A percentile compares a stretch with the other conserved stretches of the same genome.
These are phyloP conservation scores for Xylota segnis DNA, from an alignment of 2,888 invertebrate species.

Conservation along the genomic window DNA sequence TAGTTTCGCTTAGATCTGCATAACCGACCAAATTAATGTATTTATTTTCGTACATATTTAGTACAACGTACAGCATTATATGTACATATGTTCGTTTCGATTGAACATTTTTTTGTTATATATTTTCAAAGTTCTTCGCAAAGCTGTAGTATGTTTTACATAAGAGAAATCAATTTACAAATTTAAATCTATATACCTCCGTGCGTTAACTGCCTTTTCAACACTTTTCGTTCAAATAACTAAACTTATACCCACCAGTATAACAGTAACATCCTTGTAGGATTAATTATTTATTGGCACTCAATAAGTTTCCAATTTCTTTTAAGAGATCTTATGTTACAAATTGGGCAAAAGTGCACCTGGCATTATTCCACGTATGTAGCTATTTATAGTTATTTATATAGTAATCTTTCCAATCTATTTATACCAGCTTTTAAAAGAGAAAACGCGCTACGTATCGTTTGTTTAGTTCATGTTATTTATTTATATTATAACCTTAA, in stretches of 20 bases:
- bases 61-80: too few species aligned
- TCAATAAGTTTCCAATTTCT: constrained; percentile 3
- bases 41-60: too few species aligned
- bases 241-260: not conserved
- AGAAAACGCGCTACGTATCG: not conserved
- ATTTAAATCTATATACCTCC: too few species aligned
- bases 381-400: constrained; percentile 9
- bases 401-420: not conserved
- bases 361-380: constrained; percentile 6
- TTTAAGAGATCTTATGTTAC: constrained; percentile 14
- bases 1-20: not conserved
- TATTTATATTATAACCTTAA: constrained; percentile 27
- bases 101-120: not conserved
- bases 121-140: too few species aligned
- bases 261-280: not conserved
- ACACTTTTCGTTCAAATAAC: not conserved
- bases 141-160: too few species aligned
- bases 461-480: constrained; percentile 28
- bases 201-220: not conserved
- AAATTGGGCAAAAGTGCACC: constrained; percentile 22
- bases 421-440: not conserved
- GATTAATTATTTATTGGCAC: not conserved
- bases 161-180: not conserved
- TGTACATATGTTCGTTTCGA: not conserved
- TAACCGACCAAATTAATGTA: not conserved